Base-by-base conservation (phyloP, 2,113 vertebrate genomes). In the Suricata suricatta region DNA sequence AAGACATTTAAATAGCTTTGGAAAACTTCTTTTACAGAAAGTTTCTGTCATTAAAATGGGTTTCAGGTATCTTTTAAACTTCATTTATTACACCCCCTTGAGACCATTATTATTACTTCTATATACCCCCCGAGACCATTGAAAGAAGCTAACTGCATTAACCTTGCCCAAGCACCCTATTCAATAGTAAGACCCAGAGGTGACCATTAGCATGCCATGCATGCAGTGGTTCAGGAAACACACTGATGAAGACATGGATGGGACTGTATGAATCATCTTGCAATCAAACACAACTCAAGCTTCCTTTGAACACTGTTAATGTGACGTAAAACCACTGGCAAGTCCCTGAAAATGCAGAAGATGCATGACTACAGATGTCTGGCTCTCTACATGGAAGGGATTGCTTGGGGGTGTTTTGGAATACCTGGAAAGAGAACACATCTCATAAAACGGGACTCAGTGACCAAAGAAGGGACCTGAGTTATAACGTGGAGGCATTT, bases 1-100 rank as follows among this genome's bases (percentile, higher is more conserved):
- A 31, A 92, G 27, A 84, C 80, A 89, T 38, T 85, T 71, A 79
- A 91, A 27, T 60, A 44, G 33, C 31, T 52, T 92, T 86, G 50
- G 44, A 60, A 90, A 93, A 85, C 29, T 96, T 71, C n/a, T 54
- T 85, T 88, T 91, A 52, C 50, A 63, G n/a, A 10, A 57, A 87
- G 35, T 47, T 41, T 71, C 60, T 84, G 52, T 17, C 69, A 76
- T 11, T 64, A 13, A 63, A 38, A 27, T 54, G 16, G 44, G 16
- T 86, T 31, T 93, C 41, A 31, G 41, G 21, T 38, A 1, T n/a
- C 7, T 31, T 81, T 72, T 79, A 68, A 88, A 41, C 63, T 89
- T 41, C 19, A 3, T 76, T 86, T 89, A 87, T 50, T 15, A 79
- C 2, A 29, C 3, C 23, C 11, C 27, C 71, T 38, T 11, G 19